Percentiles rank a stretch among this genome's conserved stretches.
Evolutionary conservation across 1,140 invertebrate species (phyloP).

Genomic region (Saxidomus purpurata): DNA sequence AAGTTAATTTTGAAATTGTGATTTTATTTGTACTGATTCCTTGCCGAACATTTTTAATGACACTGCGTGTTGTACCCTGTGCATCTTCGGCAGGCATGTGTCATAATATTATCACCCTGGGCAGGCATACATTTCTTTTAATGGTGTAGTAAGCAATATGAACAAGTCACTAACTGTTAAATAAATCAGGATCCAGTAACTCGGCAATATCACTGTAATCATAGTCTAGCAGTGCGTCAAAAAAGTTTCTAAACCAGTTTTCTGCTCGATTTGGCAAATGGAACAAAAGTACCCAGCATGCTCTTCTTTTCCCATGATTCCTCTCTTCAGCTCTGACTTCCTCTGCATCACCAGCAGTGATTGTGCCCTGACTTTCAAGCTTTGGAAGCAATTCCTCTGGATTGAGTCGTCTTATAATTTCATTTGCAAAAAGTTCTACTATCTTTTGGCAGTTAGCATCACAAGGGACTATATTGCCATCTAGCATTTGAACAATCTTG

Average conservation of each 20-base stretch:
- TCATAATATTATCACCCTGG: too few relatives aligned
- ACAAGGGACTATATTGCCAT: conserved; percentile 17
- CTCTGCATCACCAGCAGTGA: conserved; percentile 34
- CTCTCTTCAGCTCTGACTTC: conserved; percentile 37
- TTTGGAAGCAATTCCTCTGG: conserved; percentile 22
- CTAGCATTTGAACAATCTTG: conserved; percentile 42
- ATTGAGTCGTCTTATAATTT: conserved; percentile 10
- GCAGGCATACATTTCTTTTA: too few relatives aligned
- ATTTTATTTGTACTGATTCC: too few relatives aligned
- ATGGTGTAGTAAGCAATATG: too few relatives aligned
- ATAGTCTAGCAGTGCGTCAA: conserved; percentile 44
- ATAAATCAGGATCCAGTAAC: conserved; percentile 54
- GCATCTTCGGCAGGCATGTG: too few relatives aligned
- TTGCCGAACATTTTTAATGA: too few relatives aligned
- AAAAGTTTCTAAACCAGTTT: conserved; percentile 51
- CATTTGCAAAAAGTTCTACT: conserved; percentile 26
- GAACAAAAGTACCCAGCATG: conserved; percentile 41
- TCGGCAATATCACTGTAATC: conserved; percentile 27
- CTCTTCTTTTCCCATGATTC: conserved; percentile 40
- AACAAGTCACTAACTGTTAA: conserved; percentile 33
- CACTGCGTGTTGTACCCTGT: too few relatives aligned
- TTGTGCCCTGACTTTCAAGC: background rate
- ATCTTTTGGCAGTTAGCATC: conserved; percentile 34
- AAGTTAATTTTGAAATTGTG: too few relatives aligned
- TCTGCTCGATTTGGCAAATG: conserved; percentile 32